phyloP scores from a whole-genome alignment of 2,888 invertebrate genomes.

The Galerucella pusilla region DNA sequence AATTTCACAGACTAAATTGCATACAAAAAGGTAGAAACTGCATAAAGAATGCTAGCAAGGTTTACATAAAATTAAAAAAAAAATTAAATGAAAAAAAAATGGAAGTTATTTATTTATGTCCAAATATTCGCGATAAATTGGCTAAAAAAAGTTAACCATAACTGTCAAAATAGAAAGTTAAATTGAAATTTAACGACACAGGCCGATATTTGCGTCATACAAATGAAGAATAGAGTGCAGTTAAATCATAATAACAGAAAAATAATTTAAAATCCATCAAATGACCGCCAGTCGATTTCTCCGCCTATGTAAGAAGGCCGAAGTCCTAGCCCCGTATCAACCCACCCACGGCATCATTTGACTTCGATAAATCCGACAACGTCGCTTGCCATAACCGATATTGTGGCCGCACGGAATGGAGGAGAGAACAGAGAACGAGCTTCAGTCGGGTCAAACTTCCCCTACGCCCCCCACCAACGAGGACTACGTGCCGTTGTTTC shows the following conservation, averaged over 20 bases:
- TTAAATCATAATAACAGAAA: not conserved
- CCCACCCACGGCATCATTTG: constrained; percentile 63
- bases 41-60: too few relatives aligned
- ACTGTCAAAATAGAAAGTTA: too few relatives aligned
- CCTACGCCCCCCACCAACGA: constrained; percentile 68
- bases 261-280: not conserved
- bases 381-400: constrained; percentile 66
- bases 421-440: constrained; percentile 63
- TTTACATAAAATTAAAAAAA: too few relatives aligned
- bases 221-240: too few relatives aligned
- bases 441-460: constrained; percentile 66
- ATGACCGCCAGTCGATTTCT: constrained; percentile 7
- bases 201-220: too few relatives aligned
- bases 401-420: constrained; percentile 67
- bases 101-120: too few relatives aligned
- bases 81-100: too few relatives aligned
- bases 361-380: constrained; percentile 56
- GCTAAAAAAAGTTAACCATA: too few relatives aligned
- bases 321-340: constrained; percentile 37
- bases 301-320: constrained; percentile 25
- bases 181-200: too few relatives aligned
- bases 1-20: too few relatives aligned
- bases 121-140: too few relatives aligned
- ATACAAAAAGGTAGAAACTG: too few relatives aligned
- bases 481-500: constrained; percentile 71